Conservation (phyloP, 2,113 vertebrate species). For the Burhinus bistriatus region DNA sequence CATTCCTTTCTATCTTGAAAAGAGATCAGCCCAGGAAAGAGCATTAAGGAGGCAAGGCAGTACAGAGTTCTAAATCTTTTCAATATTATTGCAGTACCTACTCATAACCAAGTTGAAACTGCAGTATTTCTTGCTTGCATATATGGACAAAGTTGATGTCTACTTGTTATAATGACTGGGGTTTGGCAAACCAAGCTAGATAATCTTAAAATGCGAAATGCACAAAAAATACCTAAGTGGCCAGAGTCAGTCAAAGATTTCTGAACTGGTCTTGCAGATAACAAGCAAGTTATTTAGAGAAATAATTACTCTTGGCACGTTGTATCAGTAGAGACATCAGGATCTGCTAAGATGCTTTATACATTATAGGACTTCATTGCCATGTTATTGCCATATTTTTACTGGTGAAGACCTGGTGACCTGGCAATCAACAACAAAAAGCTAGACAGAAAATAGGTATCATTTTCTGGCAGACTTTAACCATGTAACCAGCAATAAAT, state of each 20-base stretch:
- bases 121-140: background rate
- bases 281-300: background rate
- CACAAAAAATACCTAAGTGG: background rate
- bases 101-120: background rate
- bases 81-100: background rate
- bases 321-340: background rate
- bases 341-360: background rate
- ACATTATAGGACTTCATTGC: background rate
- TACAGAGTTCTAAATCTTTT: background rate
- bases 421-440: background rate
- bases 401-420: background rate
- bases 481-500: background rate
- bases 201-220: background rate
- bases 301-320: background rate
- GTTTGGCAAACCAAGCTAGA: background rate
- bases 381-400: background rate
- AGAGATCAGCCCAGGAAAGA: background rate
- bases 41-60: background rate
- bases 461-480: slow-evolving; percentile 2
- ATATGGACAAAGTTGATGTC: background rate
- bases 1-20: background rate
- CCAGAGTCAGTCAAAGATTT: background rate
- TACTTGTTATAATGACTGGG: background rate
- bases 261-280: background rate
- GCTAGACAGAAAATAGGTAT: slow-evolving; percentile 18